Evolutionary conservation across 2,797 vertebrate genomes (phyloP).

Genomic region (Chelon auratus): DNA sequence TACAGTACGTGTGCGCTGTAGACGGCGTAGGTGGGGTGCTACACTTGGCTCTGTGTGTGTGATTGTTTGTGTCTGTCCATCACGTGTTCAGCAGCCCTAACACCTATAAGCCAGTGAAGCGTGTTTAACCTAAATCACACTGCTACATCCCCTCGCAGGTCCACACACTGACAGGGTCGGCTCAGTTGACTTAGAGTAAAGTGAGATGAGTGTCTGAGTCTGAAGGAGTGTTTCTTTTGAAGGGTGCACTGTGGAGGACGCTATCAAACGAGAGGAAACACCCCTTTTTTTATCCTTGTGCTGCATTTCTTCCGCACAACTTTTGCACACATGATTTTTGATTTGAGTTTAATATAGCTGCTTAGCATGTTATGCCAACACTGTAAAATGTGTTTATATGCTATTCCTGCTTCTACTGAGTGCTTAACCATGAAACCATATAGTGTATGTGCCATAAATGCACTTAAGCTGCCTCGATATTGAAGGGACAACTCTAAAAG

Average conservation of each 20-base stretch:
- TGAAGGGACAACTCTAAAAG: neutral
- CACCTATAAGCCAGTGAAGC: conserved; percentile 47
- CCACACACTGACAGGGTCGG: conserved; percentile 47
- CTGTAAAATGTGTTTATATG: neutral
- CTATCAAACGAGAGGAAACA: conserved; percentile 13
- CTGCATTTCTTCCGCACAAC: neutral
- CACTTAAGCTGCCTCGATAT: neutral
- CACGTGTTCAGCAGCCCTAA: conserved; percentile 63
- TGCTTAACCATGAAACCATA: neutral
- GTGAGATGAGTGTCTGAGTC: conserved; percentile 18
- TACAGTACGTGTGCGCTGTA: conserved; percentile 2
- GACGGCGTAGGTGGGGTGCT: neutral
- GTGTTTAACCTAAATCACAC: conserved; percentile 68
- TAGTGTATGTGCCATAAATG: too few species aligned
- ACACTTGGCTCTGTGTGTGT: conserved; percentile 4
- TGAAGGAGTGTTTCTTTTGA: neutral
- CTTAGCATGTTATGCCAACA: neutral
- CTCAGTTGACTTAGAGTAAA: conserved; percentile 43
- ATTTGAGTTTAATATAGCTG: neutral
- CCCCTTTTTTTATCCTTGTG: neutral
- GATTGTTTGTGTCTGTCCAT: conserved; percentile 50
- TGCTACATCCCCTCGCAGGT: conserved; percentile 46
- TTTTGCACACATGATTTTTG: neutral
- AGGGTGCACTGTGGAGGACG: conserved; percentile 1
- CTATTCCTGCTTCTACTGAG: neutral